Evolutionary conservation across 2,888 invertebrate genomes (phyloP).

Genomic region (Parasteatoda lunata): DNA sequence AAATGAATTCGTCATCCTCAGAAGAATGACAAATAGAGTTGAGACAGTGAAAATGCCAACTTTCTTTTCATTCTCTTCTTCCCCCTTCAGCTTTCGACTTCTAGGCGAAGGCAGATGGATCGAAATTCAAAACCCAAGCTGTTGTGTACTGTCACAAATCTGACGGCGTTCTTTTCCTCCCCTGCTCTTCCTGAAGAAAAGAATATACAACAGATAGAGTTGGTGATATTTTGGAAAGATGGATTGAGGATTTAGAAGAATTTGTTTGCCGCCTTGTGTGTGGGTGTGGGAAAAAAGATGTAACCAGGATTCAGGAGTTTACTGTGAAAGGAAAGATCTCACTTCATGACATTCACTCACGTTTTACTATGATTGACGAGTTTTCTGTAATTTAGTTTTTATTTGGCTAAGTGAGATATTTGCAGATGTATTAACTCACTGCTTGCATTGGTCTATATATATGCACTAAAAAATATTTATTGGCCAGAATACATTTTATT

Average conservation of each 20-base stretch:
- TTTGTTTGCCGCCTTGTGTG: background rate
- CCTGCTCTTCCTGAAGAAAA: background rate
- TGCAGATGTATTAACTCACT: no score
- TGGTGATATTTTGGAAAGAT: background rate
- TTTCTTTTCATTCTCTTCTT: background rate
- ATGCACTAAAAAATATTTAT: no score
- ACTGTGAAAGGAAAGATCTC: no score
- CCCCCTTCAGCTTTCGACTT: background rate
- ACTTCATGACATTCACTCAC: no score
- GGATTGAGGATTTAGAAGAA: background rate
- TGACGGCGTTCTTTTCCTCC: background rate
- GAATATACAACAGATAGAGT: background rate
- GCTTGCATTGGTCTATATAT: no score
- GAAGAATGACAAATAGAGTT: constrained; percentile 33
- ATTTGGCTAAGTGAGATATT: no score
- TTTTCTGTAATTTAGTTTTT: no score
- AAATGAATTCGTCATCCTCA: constrained; percentile 43
- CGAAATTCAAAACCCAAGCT: constrained; percentile 13
- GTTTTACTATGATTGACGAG: no score
- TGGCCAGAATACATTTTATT: no score
- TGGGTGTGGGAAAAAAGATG: background rate
- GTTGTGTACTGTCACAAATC: constrained; percentile 2
- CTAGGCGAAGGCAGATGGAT: constrained; percentile 27
- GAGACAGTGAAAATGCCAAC: constrained; percentile 3
- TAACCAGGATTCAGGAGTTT: no score